phyloP scores from a whole-genome alignment of 2,888 invertebrate species.

The Palloptera scutellata region DNA sequence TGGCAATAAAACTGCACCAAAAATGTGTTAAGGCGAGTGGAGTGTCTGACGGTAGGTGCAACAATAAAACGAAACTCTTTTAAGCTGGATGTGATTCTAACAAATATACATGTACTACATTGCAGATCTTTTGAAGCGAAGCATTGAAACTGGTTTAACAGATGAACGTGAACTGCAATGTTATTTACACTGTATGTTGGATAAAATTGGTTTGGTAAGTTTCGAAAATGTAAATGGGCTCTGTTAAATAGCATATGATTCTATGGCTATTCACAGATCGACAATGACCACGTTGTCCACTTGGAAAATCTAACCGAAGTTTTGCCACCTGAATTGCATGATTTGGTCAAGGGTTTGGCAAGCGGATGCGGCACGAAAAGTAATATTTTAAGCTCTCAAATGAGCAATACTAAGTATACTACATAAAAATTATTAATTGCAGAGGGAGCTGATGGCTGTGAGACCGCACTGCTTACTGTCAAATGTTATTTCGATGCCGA shows the following conservation, averaged over 20 bases:
- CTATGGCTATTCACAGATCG: constrained; percentile 48
- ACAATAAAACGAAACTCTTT: background rate
- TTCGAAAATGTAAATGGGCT: background rate
- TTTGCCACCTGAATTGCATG: constrained; percentile 52
- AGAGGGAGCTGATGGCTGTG: constrained; percentile 60
- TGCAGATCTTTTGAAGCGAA: constrained; percentile 26
- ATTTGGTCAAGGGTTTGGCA: constrained; percentile 43
- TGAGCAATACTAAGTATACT: too few relatives aligned
- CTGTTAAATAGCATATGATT: background rate
- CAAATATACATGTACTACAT: too few relatives aligned
- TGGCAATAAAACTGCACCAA: constrained; percentile 51
- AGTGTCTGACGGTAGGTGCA: constrained; percentile 49
- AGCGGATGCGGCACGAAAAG: constrained; percentile 53
- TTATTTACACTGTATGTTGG: constrained; percentile 58
- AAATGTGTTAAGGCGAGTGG: constrained; percentile 52
- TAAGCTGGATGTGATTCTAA: background rate
- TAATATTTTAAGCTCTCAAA: constrained; percentile 37
- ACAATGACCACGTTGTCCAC: constrained; percentile 50
- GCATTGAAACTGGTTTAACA: constrained; percentile 46
- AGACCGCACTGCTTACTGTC: constrained; percentile 54
- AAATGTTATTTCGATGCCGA: constrained; percentile 56
- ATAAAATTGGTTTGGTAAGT: constrained; percentile 57
- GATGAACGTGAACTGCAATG: constrained; percentile 53
- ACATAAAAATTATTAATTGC: constrained; percentile 19
- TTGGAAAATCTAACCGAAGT: constrained; percentile 54